These are phyloP conservation scores for Pristionchus maxplancki DNA, from an alignment of 2,888 invertebrate species.

Conservation along the genomic window DNA sequence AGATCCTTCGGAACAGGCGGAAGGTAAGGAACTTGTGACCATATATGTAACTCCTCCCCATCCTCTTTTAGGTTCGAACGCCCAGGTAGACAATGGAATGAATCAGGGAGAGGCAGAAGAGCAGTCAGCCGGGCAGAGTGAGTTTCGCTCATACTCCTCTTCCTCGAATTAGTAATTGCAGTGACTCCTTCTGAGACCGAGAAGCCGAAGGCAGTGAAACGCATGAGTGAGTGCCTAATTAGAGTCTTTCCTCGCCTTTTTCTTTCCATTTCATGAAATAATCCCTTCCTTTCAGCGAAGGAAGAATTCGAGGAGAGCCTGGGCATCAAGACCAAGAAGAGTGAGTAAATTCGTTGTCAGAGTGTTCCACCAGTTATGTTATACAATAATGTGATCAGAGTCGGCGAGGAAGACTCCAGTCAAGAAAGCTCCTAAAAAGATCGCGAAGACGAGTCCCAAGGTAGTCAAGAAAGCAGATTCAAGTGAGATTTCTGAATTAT, in stretches of 20 bases:
- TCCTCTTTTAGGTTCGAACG: background rate
- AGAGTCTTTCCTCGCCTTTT: background rate
- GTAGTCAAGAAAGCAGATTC: background rate
- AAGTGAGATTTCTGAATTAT: background rate
- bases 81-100: background rate
- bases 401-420: background rate
- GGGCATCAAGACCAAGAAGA: background rate
- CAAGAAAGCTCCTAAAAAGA: background rate
- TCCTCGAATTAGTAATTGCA: background rate
- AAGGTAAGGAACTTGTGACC: too few species aligned
- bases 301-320: conserved; percentile 4
- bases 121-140: too few species aligned
- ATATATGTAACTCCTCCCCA: too few species aligned
- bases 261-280: background rate
- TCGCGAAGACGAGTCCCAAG: background rate
- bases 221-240: background rate
- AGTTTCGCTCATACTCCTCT: too few species aligned
- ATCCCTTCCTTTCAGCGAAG: background rate
- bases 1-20: background rate
- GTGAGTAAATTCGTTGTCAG: background rate
- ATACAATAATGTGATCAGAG: background rate
- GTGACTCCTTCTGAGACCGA: background rate
- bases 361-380: background rate
- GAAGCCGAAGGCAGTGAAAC: background rate
- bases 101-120: background rate